phyloP scores from a whole-genome alignment of 2,113 vertebrate genomes.

The Callospermophilus lateralis region DNA sequence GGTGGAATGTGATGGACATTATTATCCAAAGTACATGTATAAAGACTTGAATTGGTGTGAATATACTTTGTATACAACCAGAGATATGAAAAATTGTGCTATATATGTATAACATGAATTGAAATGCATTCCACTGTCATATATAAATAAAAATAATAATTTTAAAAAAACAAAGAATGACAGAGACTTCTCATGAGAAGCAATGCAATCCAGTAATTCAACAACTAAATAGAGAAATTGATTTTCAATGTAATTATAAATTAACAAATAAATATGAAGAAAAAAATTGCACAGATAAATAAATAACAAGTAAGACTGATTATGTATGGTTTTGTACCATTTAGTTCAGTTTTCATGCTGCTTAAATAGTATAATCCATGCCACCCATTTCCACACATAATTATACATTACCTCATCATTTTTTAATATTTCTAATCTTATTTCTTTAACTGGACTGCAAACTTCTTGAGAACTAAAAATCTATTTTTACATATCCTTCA shows the following conservation, averaged over 20 bases:
- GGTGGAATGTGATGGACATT: no score
- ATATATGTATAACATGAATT: no score
- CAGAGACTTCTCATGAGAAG: background rate
- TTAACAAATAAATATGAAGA: background rate
- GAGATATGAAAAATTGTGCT: no score
- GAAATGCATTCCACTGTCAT: no score
- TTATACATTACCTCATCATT: background rate
- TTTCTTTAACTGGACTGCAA: background rate
- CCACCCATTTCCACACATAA: background rate
- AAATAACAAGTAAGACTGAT: background rate
- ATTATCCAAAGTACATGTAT: no score
- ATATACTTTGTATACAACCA: no score
- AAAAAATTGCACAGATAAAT: background rate
- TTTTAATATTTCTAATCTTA: conserved; percentile 27
- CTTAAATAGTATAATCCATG: background rate
- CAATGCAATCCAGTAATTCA: background rate
- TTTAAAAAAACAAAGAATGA: background rate
- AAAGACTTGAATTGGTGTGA: no score
- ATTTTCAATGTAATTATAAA: background rate
- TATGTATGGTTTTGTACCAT: background rate
- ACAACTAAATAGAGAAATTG: background rate
- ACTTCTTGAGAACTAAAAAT: conserved; percentile 30
- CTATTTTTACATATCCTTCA: conserved; percentile 49
- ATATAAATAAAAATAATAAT: no score
- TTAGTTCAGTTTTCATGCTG: background rate